Conservation (phyloP, 2,113 vertebrate species). For the Scolopax mira region DNA sequence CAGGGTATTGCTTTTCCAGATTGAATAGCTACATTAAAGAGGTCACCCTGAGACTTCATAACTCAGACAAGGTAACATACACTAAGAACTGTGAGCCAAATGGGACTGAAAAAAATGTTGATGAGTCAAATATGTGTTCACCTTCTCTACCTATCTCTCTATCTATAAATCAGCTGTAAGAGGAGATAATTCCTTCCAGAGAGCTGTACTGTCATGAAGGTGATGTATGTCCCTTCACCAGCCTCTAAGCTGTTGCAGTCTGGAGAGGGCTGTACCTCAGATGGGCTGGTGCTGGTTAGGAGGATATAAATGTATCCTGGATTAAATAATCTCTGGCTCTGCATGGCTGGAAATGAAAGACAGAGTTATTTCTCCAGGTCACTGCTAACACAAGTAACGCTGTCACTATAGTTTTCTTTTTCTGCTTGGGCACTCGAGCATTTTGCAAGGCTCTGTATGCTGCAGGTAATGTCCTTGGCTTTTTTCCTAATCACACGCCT, state of each 20-base stretch:
- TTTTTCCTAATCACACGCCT: not conserved
- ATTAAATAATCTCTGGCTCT: not conserved
- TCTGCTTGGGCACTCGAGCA: not conserved
- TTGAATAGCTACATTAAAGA: not conserved
- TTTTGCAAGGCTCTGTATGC: not conserved
- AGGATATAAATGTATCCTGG: not conserved
- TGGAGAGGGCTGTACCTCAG: not conserved
- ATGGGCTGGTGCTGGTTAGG: not conserved
- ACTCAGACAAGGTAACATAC: not conserved
- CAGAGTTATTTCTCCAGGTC: not conserved
- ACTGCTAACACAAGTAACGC: not conserved
- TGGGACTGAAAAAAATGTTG: not conserved
- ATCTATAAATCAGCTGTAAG: not conserved
- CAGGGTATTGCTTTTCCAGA: conserved; percentile 15
- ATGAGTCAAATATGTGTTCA: not conserved
- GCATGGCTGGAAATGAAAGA: not conserved
- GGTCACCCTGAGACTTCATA: not conserved
- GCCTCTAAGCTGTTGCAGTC: not conserved
- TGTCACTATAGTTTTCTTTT: not conserved
- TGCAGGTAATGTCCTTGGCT: not conserved
- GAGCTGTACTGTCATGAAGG: not conserved
- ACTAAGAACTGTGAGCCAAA: not conserved
- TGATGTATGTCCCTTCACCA: not conserved
- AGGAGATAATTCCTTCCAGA: not conserved
- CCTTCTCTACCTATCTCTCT: not conserved